These are phyloP conservation scores for Stenodema calcarata DNA, from an alignment of 2,888 invertebrate species.

Conservation along the genomic window DNA sequence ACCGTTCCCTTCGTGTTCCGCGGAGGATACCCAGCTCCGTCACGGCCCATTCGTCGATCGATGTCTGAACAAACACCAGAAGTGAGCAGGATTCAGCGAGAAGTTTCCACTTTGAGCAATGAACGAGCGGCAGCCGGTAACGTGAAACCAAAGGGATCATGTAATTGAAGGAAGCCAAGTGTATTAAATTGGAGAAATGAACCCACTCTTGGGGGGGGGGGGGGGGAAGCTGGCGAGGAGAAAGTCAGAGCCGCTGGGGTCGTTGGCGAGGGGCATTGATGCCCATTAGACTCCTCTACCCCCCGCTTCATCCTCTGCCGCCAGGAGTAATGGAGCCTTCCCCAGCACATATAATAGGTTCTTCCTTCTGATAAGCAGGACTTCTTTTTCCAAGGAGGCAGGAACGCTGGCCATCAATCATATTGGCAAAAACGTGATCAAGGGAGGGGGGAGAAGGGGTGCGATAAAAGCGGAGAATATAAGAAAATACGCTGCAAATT, in stretches of 20 bases:
- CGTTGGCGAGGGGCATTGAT: background rate
- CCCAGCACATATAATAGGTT: background rate
- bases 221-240: background rate
- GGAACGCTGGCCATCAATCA: background rate
- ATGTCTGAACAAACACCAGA: background rate
- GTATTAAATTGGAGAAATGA: conserved; percentile 32
- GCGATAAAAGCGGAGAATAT: background rate
- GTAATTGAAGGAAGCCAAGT: conserved; percentile 30
- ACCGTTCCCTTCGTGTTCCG: background rate
- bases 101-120: background rate
- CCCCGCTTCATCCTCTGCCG: background rate
- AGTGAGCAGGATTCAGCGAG: background rate
- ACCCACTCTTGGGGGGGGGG: conserved; percentile 1
- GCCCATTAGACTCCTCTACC: conserved; percentile 10
- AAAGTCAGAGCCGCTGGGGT: background rate
- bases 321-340: conserved; percentile 3
- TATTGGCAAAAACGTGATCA: background rate
- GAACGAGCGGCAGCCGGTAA: background rate
- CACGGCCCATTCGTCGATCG: background rate
- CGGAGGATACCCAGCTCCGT: background rate
- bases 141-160: conserved; percentile 1
- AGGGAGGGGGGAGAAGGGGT: too few species aligned
- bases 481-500: too few species aligned
- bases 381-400: background rate
- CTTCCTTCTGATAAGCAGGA: background rate